Percentiles rank a stretch among this genome's conserved stretches.
phyloP scores from a whole-genome alignment of 2,113 vertebrate species.

The Phaethornis superciliosus region DNA sequence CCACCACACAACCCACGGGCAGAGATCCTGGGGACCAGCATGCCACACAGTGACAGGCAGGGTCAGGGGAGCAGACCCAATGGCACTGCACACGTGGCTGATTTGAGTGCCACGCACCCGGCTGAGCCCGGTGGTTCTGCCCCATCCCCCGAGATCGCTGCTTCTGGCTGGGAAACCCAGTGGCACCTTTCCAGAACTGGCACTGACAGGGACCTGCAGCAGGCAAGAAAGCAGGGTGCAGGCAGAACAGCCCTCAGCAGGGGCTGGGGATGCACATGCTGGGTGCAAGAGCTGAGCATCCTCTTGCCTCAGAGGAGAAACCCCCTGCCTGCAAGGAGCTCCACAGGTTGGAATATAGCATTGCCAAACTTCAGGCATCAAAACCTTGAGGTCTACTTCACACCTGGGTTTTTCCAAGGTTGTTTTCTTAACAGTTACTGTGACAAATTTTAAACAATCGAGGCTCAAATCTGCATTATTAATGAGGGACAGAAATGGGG shows the following conservation, averaged over 20 bases:
- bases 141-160: background rate
- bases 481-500: background rate
- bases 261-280: fast-evolving
- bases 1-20: fast-evolving
- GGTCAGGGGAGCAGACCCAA: background rate
- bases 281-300: background rate
- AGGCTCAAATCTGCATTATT: background rate
- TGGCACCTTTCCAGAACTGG: fast-evolving
- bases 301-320: background rate
- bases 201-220: background rate
- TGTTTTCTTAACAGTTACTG: background rate
- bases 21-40: background rate
- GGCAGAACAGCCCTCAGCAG: background rate
- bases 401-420: background rate
- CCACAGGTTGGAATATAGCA: fast-evolving
- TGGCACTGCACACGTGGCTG: background rate
- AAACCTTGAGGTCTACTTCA: background rate
- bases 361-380: background rate
- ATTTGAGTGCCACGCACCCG: fast-evolving
- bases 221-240: background rate
- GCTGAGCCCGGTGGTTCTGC: fast-evolving
- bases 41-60: background rate
- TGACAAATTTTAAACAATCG: background rate
- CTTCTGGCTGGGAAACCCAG: background rate
- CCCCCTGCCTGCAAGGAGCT: background rate